A percentile compares a stretch with the other conserved stretches of the same genome.
phyloP scores from a whole-genome alignment of 2,888 invertebrate genomes.

The Eurois occulta region DNA sequence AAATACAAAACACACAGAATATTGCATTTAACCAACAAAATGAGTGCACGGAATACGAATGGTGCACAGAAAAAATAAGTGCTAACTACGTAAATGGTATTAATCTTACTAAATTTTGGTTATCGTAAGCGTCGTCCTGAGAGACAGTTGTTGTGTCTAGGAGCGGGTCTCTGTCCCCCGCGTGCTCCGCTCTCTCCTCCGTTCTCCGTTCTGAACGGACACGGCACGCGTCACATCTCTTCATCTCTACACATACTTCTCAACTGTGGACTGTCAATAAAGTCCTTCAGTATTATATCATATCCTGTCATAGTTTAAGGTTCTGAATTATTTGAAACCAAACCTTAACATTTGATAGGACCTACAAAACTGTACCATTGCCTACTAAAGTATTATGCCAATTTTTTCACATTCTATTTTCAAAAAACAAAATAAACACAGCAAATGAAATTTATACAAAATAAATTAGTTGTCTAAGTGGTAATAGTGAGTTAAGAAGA shows the following conservation, averaged over 20 bases:
- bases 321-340: slow-evolving; percentile 16
- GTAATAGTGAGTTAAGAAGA: slow-evolving; percentile 25
- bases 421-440: slow-evolving; percentile 9
- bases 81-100: slow-evolving; percentile 75
- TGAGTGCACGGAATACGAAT: slow-evolving; percentile 56
- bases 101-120: slow-evolving; percentile 84
- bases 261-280: slow-evolving; percentile 85
- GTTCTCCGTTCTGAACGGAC: slow-evolving; percentile 81
- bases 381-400: slow-evolving; percentile 39
- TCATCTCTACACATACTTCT: slow-evolving; percentile 89
- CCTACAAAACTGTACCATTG: slow-evolving; percentile 20
- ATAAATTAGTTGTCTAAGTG: slow-evolving; percentile 10
- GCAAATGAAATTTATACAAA: slow-evolving; percentile 31
- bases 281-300: slow-evolving; percentile 74
- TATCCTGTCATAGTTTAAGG: slow-evolving; percentile 19
- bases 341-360: slow-evolving; percentile 13
- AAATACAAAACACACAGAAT: slow-evolving; percentile 44
- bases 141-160: slow-evolving; percentile 81
- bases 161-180: slow-evolving; percentile 83
- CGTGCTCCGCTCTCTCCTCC: slow-evolving; percentile 69
- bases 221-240: slow-evolving; percentile 86
- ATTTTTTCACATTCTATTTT: slow-evolving; percentile 30
- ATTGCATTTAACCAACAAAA: slow-evolving; percentile 53
- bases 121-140: slow-evolving; percentile 84
- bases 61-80: slow-evolving; percentile 66